These are phyloP conservation scores for Nestor notabilis DNA, from an alignment of 2,113 vertebrate species.

Conservation along the genomic window DNA sequence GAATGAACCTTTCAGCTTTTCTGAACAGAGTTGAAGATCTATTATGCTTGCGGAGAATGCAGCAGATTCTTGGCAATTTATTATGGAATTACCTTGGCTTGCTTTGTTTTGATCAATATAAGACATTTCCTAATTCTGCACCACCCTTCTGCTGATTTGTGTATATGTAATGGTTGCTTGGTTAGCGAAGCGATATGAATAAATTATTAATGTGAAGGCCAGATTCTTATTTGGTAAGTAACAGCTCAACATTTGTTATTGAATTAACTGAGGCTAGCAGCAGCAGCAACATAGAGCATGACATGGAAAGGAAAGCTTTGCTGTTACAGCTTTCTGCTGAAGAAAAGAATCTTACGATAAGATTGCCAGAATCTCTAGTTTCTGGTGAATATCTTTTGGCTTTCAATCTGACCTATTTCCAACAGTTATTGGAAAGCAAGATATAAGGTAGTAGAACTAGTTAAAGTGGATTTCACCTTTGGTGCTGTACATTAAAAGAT, in stretches of 20 bases:
- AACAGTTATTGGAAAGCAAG: background rate
- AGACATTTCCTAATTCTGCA: slow-evolving; percentile 36
- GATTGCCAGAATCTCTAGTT: background rate
- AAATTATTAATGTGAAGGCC: slow-evolving; percentile 52
- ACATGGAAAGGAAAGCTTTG: background rate
- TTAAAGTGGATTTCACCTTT: background rate
- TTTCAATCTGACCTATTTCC: background rate
- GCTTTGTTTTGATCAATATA: slow-evolving; percentile 41
- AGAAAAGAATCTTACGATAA: background rate
- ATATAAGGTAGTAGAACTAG: background rate
- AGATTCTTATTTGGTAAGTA: background rate
- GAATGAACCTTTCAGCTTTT: background rate
- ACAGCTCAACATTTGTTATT: background rate
- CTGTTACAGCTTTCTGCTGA: background rate
- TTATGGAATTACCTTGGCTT: background rate
- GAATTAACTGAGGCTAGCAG: background rate
- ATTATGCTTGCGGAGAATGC: background rate
- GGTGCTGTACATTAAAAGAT: background rate
- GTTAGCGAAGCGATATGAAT: slow-evolving; percentile 1
- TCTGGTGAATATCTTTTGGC: background rate
- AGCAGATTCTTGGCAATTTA: background rate
- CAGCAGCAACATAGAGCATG: background rate
- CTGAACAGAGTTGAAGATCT: background rate
- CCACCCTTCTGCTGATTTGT: slow-evolving; percentile 8
- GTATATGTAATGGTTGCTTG: background rate